Percentiles rank a stretch among this genome's conserved stretches.
These are phyloP conservation scores for Pyralis farinalis DNA, from an alignment of 2,888 invertebrate species.

Conservation along the genomic window DNA sequence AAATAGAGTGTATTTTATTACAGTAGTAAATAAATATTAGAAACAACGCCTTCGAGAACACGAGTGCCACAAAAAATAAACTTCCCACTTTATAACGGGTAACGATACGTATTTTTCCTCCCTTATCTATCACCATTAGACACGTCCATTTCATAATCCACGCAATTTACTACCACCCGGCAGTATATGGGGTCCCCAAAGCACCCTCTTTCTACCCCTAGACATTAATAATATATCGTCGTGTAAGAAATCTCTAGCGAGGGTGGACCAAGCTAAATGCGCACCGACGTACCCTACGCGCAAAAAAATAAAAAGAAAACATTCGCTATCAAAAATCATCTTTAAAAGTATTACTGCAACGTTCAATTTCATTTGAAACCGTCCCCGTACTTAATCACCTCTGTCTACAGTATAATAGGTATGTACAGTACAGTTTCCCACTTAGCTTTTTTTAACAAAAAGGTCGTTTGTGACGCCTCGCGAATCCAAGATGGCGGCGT, in stretches of 20 bases:
- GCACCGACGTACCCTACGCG: constrained; percentile 58
- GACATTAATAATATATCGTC: constrained; percentile 74
- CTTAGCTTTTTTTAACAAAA: constrained; percentile 69
- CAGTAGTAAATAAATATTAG: no score
- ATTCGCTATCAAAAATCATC: constrained; percentile 27
- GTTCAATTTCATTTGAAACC: constrained; percentile 29
- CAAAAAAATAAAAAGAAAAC: constrained; percentile 47
- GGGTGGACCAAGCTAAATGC: constrained; percentile 64
- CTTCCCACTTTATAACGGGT: no score
- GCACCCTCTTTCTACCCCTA: constrained; percentile 62
- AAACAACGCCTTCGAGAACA: no score
- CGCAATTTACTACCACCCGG: constrained; percentile 35
- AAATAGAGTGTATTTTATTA: no score
- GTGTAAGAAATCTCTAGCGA: constrained; percentile 74
- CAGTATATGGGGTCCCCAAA: constrained; percentile 18
- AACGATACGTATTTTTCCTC: no score
- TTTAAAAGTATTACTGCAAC: constrained; percentile 20
- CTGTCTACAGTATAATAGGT: constrained; percentile 63
- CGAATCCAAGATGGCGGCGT: constrained; percentile 69
- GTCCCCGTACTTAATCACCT: constrained; percentile 60
- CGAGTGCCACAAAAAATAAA: no score
- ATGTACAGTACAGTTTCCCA: constrained; percentile 56
- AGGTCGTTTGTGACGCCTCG: constrained; percentile 69
- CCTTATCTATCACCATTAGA: constrained; percentile 17
- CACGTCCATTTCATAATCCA: constrained; percentile 25